phyloP scores from a whole-genome alignment of 2,797 vertebrate genomes.

The Notolepis coatsorum region DNA sequence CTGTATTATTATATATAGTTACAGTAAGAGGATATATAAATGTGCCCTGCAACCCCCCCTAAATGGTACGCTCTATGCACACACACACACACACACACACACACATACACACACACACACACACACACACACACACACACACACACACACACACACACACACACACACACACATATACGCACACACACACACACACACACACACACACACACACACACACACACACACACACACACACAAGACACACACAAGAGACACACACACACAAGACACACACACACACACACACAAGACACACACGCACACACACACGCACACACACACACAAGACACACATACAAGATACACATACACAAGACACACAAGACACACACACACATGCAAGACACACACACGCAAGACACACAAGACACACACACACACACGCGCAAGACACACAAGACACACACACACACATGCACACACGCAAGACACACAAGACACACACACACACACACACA shows the following conservation, averaged over 20 bases:
- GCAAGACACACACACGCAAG: neutral
- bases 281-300: neutral
- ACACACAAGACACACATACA: neutral
- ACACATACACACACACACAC: neutral
- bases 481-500: neutral
- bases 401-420: neutral
- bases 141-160: neutral
- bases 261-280: neutral
- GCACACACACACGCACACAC: conserved; percentile 13
- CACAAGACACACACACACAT: neutral
- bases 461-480: neutral
- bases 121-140: conserved; percentile 13
- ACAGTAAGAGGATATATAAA: too few relatives aligned
- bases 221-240: neutral
- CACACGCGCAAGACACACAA: conserved; percentile 13
- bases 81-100: neutral
- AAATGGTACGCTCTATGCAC: neutral
- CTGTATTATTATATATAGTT: too few relatives aligned
- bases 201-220: neutral
- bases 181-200: conserved; percentile 1
- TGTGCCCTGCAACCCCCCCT: neutral
- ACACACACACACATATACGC: neutral
- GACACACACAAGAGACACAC: neutral
- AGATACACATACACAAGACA: neutral
- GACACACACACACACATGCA: neutral